Percentiles rank a stretch among this genome's conserved stretches.
Conservation (phyloP, 35 echinoderm and acorn worm species). For the Holothuria glaberrima region DNA sequence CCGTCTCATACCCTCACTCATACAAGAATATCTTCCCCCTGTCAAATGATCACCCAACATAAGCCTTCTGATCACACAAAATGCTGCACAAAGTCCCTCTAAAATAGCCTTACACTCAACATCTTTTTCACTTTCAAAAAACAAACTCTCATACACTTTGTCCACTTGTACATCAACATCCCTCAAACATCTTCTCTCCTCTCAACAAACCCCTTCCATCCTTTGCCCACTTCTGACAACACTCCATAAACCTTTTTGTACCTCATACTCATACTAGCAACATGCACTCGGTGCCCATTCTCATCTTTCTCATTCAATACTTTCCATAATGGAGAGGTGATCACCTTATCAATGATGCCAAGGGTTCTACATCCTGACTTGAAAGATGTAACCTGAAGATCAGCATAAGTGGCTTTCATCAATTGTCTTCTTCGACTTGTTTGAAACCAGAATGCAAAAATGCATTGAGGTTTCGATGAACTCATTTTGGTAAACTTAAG, state of each 20-base stretch:
- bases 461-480: too few species aligned
- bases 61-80: not conserved
- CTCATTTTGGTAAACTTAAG: too few species aligned
- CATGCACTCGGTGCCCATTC: conserved; percentile 19
- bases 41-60: conserved; percentile 52
- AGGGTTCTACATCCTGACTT: conserved; percentile 24
- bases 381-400: conserved; percentile 43
- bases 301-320: not conserved
- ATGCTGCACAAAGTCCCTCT: conserved; percentile 30
- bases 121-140: conserved; percentile 26
- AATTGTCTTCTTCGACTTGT: conserved; percentile 64
- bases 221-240: conserved; percentile 24
- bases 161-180: conserved; percentile 53
- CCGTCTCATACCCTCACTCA: not conserved
- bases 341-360: conserved; percentile 51
- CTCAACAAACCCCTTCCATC: conserved; percentile 37
- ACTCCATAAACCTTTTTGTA: conserved; percentile 41
- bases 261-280: conserved; percentile 1
- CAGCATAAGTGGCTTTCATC: conserved; percentile 54
- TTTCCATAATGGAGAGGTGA: conserved; percentile 47
- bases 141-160: conserved; percentile 52
- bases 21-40: conserved; percentile 40
- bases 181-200: conserved; percentile 7
- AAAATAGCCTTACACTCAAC: conserved; percentile 30
- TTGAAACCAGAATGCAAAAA: too few species aligned